phyloP scores from a whole-genome alignment of 2,797 vertebrate species.

The Lepidocolaptes lacrymiger region DNA sequence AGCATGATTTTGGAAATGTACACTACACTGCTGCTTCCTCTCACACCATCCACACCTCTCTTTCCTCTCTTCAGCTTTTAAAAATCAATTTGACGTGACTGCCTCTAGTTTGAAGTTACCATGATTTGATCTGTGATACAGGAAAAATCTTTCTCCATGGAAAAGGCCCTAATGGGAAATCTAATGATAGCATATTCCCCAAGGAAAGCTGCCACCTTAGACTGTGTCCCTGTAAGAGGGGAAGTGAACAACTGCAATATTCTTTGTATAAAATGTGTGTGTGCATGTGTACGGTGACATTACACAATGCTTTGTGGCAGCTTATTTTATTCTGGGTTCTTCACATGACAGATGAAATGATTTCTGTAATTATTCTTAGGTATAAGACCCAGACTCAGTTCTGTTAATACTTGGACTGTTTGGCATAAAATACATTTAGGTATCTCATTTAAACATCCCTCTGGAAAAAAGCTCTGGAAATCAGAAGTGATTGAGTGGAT shows the following conservation, averaged over 20 bases:
- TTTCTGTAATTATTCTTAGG: constrained; percentile 63
- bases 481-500: constrained; percentile 30
- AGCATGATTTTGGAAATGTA: not conserved
- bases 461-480: constrained; percentile 38
- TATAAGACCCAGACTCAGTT: constrained; percentile 4
- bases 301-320: constrained; percentile 44
- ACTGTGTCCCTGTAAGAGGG: not conserved
- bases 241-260: not conserved
- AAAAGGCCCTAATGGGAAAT: not conserved
- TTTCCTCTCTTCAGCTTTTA: not conserved
- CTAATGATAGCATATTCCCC: not conserved
- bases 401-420: constrained; percentile 16
- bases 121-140: not conserved
- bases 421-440: constrained; percentile 33
- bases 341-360: constrained; percentile 59
- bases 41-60: not conserved
- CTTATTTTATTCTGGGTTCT: constrained; percentile 42
- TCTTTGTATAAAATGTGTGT: not conserved
- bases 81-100: not conserved
- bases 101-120: not conserved
- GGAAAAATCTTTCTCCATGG: not conserved
- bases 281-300: not conserved
- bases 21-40: not conserved
- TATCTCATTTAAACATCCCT: constrained; percentile 41
- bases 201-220: constrained; percentile 18